phyloP scores from a whole-genome alignment of 2,888 invertebrate species.

The Gandaritis pyraliata region DNA sequence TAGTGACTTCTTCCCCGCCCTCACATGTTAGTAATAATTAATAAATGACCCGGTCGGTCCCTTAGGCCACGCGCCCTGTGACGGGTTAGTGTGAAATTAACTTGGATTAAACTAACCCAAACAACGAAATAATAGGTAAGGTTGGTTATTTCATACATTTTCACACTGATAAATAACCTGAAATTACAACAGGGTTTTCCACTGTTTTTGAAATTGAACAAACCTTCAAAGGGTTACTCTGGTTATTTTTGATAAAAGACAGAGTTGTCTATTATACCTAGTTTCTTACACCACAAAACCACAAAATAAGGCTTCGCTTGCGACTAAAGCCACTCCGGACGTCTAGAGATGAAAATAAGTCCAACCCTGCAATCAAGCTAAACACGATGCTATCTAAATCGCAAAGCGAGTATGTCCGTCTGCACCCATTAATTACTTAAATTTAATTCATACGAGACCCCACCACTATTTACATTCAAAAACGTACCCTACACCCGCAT shows the following conservation, averaged over 20 bases:
- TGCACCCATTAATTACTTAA: slow-evolving; percentile 82
- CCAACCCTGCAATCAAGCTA: slow-evolving; percentile 50
- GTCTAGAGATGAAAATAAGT: slow-evolving; percentile 29
- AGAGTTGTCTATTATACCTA: too few species aligned
- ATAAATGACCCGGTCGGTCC: slow-evolving; percentile 78
- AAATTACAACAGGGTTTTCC: too few species aligned
- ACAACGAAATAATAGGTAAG: slow-evolving; percentile 33
- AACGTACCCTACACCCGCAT: slow-evolving; percentile 66
- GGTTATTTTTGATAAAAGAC: too few species aligned
- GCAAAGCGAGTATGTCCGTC: slow-evolving; percentile 47
- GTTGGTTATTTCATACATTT: slow-evolving; percentile 10
- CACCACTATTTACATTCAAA: slow-evolving; percentile 83
- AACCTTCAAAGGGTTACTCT: too few species aligned
- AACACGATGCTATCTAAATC: slow-evolving; percentile 60
- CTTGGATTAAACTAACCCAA: slow-evolving; percentile 33
- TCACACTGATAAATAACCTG: neutral
- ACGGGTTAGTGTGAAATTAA: slow-evolving; percentile 66
- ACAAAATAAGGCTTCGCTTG: neutral
- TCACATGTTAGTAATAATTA: slow-evolving; percentile 74
- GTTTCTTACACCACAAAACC: too few species aligned
- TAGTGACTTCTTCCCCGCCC: slow-evolving; percentile 62
- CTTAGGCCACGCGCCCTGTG: slow-evolving; percentile 51
- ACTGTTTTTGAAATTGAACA: too few species aligned
- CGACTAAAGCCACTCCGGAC: slow-evolving; percentile 1
- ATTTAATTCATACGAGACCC: slow-evolving; percentile 82